Evolutionary conservation across 2,797 vertebrate genomes (phyloP), one percentile per base, ranked within the genome.

Genomic region (Enteromius thamalakanensis): DNA sequence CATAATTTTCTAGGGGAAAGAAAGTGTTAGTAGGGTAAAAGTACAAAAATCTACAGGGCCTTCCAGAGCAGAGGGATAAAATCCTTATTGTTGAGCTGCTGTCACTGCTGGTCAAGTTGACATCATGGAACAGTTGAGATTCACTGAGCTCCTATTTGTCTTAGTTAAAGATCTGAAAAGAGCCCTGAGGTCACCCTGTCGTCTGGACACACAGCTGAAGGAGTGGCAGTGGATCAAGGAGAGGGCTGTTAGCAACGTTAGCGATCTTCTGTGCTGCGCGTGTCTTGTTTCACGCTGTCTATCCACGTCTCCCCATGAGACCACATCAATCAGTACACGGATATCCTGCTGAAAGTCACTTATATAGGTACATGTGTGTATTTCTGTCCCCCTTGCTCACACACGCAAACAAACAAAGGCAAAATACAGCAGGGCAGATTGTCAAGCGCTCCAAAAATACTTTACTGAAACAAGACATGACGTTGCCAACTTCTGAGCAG

Each of bases 291-390:
- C 80, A 82, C 29, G 42, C 42, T 62, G 19, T 42, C 82, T 58
- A 47, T 26, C 49, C 68, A 17, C 19, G 9, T 34, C 69, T 69
- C 40, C 51, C 53, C 62, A 69, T 64, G 53, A 76, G 80, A 53
- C 37, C 34, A 26, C 53, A 85, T 82, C 76, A 79, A 55, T 79
- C 83, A 79, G 64, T 14, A 68, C 51, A 34, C 23, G 5, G 69
- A 81, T 87, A 82, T 70, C 69, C 79, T 82, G 75, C 70, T 82
- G 62, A 82, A 87, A 79, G 86, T 69, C 62, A 70, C 53, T 82
- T 3, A 17, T 23, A 42, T 32, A 45, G n/a, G 34, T 64, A 55
- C 71, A 81, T 26, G 19, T 58, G 72, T 69, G 72, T 82, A 82
- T 82, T 82, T 82, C 55, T 23, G 76, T 69, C 68, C 60, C 74